Percentiles rank a stretch among this genome's conserved stretches.
Evolutionary conservation across 2,888 invertebrate species (phyloP).

Genomic region (Drosophila greeni): DNA sequence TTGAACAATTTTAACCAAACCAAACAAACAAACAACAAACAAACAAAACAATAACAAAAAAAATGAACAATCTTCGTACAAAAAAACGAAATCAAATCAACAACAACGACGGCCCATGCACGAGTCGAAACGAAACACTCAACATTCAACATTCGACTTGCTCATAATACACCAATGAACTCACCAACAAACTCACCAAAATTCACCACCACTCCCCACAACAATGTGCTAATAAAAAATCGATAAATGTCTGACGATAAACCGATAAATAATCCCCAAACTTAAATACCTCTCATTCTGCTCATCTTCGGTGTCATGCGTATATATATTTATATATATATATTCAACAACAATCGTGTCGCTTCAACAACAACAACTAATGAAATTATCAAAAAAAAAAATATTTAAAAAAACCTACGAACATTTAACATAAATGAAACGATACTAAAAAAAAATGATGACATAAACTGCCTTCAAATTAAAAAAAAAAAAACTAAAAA

Average conservation of each 20-base stretch:
- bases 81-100: slow-evolving; percentile 2
- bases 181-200: slow-evolving; percentile 23
- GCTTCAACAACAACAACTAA: slow-evolving; percentile 14
- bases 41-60: slow-evolving; percentile 11
- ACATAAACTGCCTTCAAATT: slow-evolving; percentile 41
- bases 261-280: slow-evolving; percentile 35
- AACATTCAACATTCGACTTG: slow-evolving; percentile 1
- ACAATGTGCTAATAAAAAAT: slow-evolving; percentile 17
- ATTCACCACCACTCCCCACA: slow-evolving; percentile 17
- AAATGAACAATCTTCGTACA: slow-evolving; percentile 16
- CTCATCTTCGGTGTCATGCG: slow-evolving; percentile 31
- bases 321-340: slow-evolving; percentile 6
- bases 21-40: slow-evolving; percentile 12
- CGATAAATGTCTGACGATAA: slow-evolving; percentile 20
- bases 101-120: slow-evolving; percentile 27
- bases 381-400: slow-evolving; percentile 9
- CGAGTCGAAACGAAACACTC: slow-evolving; percentile 15
- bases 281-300: slow-evolving; percentile 29
- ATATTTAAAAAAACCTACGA: slow-evolving; percentile 22
- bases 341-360: slow-evolving; percentile 15
- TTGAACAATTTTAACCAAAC: slow-evolving; percentile 35
- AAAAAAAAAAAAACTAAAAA: slow-evolving; percentile 38
- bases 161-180: slow-evolving; percentile 12
- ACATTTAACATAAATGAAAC: slow-evolving; percentile 18
- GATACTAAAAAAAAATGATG: slow-evolving; percentile 34